A percentile compares a stretch with the other conserved stretches of the same genome.
These are phyloP conservation scores for Isaurus tuberculatus DNA, from an alignment of 92 coral and sea anemone species.

Conservation along the genomic window DNA sequence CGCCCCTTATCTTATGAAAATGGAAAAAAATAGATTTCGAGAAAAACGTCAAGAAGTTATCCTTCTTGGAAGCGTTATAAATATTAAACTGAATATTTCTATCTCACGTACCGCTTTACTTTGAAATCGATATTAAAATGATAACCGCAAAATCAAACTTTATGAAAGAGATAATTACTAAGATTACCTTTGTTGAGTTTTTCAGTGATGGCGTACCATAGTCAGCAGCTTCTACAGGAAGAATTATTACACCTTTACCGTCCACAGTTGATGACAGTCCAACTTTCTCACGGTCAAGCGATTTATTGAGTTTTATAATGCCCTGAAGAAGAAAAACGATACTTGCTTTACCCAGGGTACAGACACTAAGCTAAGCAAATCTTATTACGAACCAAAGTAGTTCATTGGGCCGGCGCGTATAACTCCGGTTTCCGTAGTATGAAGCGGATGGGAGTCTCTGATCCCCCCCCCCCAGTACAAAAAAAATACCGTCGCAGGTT, in stretches of 20 bases:
- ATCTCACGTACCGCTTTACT: not conserved
- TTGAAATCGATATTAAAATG: not conserved
- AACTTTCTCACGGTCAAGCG: constrained; percentile 65
- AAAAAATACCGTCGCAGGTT: too few relatives aligned
- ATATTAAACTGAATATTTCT: not conserved
- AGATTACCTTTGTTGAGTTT: constrained; percentile 59
- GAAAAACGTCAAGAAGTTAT: too few relatives aligned
- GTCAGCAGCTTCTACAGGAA: constrained; percentile 74
- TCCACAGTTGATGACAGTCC: constrained; percentile 45
- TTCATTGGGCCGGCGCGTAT: too few relatives aligned
- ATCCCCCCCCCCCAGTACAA: too few relatives aligned
- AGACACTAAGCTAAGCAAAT: too few relatives aligned
- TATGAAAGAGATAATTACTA: not conserved
- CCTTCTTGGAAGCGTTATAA: too few relatives aligned
- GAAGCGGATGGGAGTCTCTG: too few relatives aligned
- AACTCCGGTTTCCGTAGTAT: too few relatives aligned
- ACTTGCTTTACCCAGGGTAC: not conserved
- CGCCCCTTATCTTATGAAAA: too few relatives aligned
- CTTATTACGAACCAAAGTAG: too few relatives aligned
- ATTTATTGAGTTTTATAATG: constrained; percentile 35
- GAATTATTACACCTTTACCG: constrained; percentile 60
- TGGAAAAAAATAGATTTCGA: too few relatives aligned
- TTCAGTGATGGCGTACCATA: constrained; percentile 61
- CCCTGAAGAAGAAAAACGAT: constrained; percentile 51
- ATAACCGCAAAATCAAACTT: not conserved